Evolutionary conservation across 2,888 invertebrate species (phyloP).

Genomic region (Leptura quadrifasciata): DNA sequence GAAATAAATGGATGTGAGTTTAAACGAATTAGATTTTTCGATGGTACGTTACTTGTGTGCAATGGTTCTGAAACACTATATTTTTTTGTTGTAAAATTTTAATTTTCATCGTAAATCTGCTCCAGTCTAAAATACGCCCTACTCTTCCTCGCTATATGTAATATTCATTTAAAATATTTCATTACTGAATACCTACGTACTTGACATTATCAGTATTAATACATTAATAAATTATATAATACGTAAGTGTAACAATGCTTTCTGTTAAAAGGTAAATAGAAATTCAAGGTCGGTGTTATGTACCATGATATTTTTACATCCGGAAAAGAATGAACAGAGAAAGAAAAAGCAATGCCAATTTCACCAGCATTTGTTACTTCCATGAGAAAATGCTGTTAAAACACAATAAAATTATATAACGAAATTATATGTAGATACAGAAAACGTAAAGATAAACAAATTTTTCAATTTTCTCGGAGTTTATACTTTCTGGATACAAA

Average conservation of each 20-base stretch:
- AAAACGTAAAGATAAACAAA: neutral
- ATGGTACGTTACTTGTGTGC: too few relatives aligned
- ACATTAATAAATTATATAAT: neutral
- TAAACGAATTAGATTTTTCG: too few relatives aligned
- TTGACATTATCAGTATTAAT: neutral
- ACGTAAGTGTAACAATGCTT: neutral
- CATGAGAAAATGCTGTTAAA: neutral
- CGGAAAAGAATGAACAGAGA: neutral
- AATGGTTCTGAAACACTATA: too few relatives aligned
- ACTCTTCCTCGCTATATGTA: too few relatives aligned
- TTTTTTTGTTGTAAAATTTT: too few relatives aligned
- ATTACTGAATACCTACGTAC: too few relatives aligned
- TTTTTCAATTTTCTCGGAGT: neutral
- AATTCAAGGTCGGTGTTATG: neutral
- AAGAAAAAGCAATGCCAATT: neutral
- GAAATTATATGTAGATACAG: neutral
- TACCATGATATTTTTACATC: neutral
- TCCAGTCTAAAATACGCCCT: too few relatives aligned
- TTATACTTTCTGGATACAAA: neutral
- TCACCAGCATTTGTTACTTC: neutral
- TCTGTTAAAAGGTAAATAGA: neutral
- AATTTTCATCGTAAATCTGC: too few relatives aligned
- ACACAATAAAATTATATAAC: conserved; percentile 1
- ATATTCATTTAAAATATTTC: too few relatives aligned
- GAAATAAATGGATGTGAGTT: too few relatives aligned